phyloP scores from a whole-genome alignment of 1,140 invertebrate genomes.

The Lepidurus packardi region DNA sequence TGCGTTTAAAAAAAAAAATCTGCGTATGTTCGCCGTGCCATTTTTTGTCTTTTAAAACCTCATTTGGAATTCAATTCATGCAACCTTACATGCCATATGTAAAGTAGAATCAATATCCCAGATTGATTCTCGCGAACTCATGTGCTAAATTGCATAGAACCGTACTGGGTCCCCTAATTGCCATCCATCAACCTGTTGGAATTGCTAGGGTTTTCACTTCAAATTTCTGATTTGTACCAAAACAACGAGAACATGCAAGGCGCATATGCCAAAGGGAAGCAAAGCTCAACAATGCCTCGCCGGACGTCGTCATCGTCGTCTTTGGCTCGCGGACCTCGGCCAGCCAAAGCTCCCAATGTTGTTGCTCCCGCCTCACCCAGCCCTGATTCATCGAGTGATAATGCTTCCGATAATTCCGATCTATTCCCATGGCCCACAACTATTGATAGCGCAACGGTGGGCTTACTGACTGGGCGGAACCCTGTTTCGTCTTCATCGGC shows the following conservation, averaged over 20 bases:
- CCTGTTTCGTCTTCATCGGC: neutral
- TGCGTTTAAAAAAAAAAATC: neutral
- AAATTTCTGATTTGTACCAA: neutral
- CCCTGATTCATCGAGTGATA: slow-evolving; percentile 35
- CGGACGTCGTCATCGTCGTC: slow-evolving; percentile 25
- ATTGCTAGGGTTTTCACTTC: neutral
- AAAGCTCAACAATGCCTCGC: slow-evolving; percentile 26
- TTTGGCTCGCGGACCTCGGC: slow-evolving; percentile 30
- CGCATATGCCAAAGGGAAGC: slow-evolving; percentile 22
- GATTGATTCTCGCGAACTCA: neutral
- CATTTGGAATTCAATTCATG: too few species aligned
- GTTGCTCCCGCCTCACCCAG: slow-evolving; percentile 32
- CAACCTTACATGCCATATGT: too few species aligned
- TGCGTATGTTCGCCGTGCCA: neutral
- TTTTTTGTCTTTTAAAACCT: neutral
- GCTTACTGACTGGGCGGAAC: neutral
- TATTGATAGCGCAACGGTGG: slow-evolving; percentile 18
- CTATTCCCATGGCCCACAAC: slow-evolving; percentile 34
- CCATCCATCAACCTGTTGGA: neutral
- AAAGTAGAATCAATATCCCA: neutral
- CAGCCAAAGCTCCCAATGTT: slow-evolving; percentile 34
- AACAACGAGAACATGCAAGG: neutral
- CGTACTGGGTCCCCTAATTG: slow-evolving; percentile 13
- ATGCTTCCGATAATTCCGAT: slow-evolving; percentile 36
- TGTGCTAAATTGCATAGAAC: neutral